These are phyloP conservation scores for Pachypsylla venusta DNA, from an alignment of 1,140 invertebrate species.

Conservation along the genomic window DNA sequence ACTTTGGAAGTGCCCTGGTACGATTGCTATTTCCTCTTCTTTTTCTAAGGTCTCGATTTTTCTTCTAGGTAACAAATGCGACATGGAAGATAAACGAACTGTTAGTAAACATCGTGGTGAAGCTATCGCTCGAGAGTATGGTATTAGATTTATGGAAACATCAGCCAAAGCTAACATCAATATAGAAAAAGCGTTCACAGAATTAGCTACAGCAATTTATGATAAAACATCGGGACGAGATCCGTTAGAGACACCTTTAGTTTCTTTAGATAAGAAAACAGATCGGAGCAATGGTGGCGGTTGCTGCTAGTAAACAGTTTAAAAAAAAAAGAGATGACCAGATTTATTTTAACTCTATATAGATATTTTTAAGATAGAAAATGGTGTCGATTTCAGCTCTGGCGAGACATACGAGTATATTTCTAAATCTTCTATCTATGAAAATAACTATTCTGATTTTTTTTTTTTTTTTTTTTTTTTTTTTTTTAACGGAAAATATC, in stretches of 20 bases:
- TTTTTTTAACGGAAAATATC: too few species aligned
- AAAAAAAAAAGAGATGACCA: conserved; percentile 11
- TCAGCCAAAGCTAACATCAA: conserved; percentile 97
- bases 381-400: conserved; percentile 3
- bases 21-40: too few species aligned
- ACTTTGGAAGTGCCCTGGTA: too few species aligned
- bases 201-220: conserved; percentile 89
- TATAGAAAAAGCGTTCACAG: conserved; percentile 93
- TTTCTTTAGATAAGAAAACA: conserved; percentile 31
- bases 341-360: conserved; percentile 11
- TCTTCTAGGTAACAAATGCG: conserved; percentile 85
- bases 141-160: conserved; percentile 97
- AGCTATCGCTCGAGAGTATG: conserved; percentile 92
- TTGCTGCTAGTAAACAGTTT: too few species aligned
- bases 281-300: conserved; percentile 21
- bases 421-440: neutral
- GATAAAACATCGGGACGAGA: conserved; percentile 62
- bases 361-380: conserved; percentile 1
- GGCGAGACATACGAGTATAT: neutral
- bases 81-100: conserved; percentile 93
- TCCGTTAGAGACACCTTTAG: conserved; percentile 46
- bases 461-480: too few species aligned
- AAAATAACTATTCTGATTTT: neutral
- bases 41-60: too few species aligned
- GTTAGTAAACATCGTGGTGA: conserved; percentile 81